phyloP scores from a whole-genome alignment of 2,797 vertebrate species.

The Spatula versicolor region DNA sequence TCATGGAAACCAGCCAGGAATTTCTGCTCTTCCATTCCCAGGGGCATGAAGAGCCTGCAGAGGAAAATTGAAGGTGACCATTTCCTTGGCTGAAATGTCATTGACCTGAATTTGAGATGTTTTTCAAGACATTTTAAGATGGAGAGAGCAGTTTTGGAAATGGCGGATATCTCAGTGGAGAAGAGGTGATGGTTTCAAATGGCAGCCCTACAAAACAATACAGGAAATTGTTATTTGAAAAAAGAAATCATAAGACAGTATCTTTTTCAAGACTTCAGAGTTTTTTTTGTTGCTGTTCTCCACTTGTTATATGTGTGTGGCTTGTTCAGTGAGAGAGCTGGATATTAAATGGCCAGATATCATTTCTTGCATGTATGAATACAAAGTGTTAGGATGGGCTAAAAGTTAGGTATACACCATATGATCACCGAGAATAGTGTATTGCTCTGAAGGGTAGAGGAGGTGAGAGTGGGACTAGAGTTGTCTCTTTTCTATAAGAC shows the following conservation, averaged over 20 bases:
- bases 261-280: not conserved
- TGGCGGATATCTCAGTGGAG: not conserved
- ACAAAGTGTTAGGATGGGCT: not conserved
- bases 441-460: not conserved
- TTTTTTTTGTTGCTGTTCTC: not conserved
- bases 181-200: not conserved
- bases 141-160: constrained; percentile 7
- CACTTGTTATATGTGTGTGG: not conserved
- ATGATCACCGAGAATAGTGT: not conserved
- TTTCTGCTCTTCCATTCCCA: constrained; percentile 65
- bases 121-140: constrained; percentile 31
- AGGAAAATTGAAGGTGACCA: constrained; percentile 55
- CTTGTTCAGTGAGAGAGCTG: not conserved
- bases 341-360: not conserved
- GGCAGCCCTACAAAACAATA: not conserved
- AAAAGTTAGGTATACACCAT: not conserved
- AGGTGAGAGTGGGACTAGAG: constrained; percentile 23
- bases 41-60: not conserved
- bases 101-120: constrained; percentile 40
- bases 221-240: not conserved
- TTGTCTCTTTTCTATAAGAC: constrained; percentile 27
- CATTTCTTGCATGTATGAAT: not conserved
- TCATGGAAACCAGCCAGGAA: constrained; percentile 68
- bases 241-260: not conserved
- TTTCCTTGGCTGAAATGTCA: constrained; percentile 62